Evolutionary conservation across 2,888 invertebrate species (phyloP).

Genomic region (Erynnis tages): DNA sequence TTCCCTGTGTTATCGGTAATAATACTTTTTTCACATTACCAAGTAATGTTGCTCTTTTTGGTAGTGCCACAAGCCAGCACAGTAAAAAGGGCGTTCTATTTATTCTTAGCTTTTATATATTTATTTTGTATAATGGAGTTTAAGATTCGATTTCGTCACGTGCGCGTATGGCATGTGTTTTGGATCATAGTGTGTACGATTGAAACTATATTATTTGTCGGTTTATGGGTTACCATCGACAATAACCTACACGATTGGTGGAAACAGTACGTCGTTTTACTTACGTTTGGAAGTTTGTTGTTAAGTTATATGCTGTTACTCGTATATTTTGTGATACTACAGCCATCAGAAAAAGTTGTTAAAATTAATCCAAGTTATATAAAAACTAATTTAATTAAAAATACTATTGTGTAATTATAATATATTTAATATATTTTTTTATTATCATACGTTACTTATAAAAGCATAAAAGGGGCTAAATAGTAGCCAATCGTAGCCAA

Average conservation of each 20-base stretch:
- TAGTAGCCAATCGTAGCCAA: no score
- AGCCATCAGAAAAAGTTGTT: conserved; percentile 82
- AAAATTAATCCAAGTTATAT: conserved; percentile 45
- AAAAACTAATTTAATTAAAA: conserved; percentile 13
- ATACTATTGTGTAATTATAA: conserved; percentile 10
- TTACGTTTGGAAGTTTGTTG: conserved; percentile 81
- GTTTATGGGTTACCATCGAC: conserved; percentile 81
- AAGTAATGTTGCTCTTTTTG: conserved; percentile 83
- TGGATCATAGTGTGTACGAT: conserved; percentile 84
- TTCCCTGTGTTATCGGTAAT: conserved; percentile 83
- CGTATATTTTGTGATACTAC: conserved; percentile 83
- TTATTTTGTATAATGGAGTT: conserved; percentile 90
- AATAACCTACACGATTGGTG: conserved; percentile 85
- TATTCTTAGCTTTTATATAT: conserved; percentile 88
- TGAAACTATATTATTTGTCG: conserved; percentile 86
- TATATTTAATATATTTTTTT: no score
- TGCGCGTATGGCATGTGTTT: conserved; percentile 85
- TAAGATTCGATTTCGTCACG: conserved; percentile 87
- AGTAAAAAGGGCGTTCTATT: conserved; percentile 80
- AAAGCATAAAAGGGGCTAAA: no score
- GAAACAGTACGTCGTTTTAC: conserved; percentile 84
- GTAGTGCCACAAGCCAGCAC: conserved; percentile 84
- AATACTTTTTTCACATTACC: conserved; percentile 83
- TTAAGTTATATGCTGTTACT: conserved; percentile 83
- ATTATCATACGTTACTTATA: no score